Base-by-base conservation (phyloP, 2,888 invertebrate species). In the Rhyacophila evoluta region DNA sequence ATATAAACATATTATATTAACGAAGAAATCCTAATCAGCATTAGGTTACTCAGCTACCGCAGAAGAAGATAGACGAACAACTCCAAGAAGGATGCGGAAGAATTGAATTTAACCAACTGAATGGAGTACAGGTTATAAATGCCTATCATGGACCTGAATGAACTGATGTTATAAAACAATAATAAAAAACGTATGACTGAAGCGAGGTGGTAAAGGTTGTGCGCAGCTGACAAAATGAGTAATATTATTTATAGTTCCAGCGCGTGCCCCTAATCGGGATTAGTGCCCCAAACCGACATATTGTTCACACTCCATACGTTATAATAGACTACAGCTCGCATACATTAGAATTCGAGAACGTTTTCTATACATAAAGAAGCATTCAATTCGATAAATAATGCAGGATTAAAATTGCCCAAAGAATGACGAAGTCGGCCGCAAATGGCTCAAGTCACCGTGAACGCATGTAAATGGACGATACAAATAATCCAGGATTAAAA, bases 201-300 rank as follows among this genome's bases (percentile, higher is more conserved):
- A 33, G 29, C 6, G 29, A 33, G 29, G 29, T n/a, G n/a, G n/a
- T 6, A 33, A 33, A 4, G 29, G 6, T 33, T 33, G 29, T 33
- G 29, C 6, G 29, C 29, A n/a, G n/a, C n/a, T 33, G 6, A 2
- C 29, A 38, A 38, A 38, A 38, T 38, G 38, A n/a, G 6, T 6
- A 33, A 6, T 4, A 33, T 33, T 4, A 33, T 33, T 4, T 4
- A 6, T 33, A 15, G n/a, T 41, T 41, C n/a, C 8, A 6, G 19
- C 69, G 10, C 69, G 69, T 69, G 69, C 69, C 69, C 69, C n/a
- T 25, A 28, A 28, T 27, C 69, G 27, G 29, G 69, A 69, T 41
- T 41, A 41, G 15, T 5, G 4, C 15, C 15, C 15, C 15, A 41
- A 15, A 41, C 41, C 19, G 15, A 15, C 6, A 41, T 41, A 33